phyloP scores from a whole-genome alignment of 2,888 invertebrate genomes.

The Chrysotoxum bicinctum region DNA sequence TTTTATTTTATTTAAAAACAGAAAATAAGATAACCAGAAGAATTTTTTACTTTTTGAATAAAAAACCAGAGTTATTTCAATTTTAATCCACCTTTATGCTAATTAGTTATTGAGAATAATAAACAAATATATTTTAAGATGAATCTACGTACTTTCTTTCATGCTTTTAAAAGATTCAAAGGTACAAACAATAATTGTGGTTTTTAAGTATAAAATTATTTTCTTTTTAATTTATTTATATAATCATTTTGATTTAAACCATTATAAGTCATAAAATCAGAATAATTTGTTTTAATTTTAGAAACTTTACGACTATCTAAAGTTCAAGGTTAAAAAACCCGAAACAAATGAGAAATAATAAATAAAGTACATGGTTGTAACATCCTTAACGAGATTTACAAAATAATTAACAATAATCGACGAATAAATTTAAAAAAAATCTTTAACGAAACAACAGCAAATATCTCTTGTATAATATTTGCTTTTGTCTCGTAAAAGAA shows the following conservation, averaged over 20 bases:
- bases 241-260: background rate
- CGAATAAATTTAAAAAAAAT: background rate
- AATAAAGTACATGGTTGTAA: background rate
- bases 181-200: background rate
- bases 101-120: no score
- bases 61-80: background rate
- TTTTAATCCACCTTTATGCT: background rate
- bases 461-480: no score
- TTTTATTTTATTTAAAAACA: background rate
- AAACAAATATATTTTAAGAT: background rate
- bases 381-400: background rate
- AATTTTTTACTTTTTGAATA: background rate
- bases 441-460: fast-evolving
- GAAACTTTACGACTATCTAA: background rate
- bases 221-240: conserved; percentile 7
- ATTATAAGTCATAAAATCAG: background rate
- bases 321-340: conserved; percentile 20
- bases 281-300: background rate
- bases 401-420: background rate
- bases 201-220: background rate
- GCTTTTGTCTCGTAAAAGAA: no score
- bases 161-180: background rate
- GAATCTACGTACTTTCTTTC: background rate
- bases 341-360: background rate
- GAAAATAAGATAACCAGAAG: background rate